phyloP scores from a whole-genome alignment of 2,113 vertebrate genomes.

The Rutilus rutilus region DNA sequence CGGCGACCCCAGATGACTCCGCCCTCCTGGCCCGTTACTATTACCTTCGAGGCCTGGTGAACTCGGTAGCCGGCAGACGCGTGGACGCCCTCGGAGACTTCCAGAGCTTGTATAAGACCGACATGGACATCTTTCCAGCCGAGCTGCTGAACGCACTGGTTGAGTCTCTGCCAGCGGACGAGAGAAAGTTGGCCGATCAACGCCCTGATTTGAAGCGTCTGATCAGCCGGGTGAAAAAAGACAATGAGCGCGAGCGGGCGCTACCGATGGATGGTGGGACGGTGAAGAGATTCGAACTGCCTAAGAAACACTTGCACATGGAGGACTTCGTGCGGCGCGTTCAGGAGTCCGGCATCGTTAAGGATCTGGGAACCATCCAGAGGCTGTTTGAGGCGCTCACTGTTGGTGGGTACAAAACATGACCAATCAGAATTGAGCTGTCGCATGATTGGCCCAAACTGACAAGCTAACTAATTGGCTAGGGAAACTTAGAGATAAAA shows the following conservation, averaged over 20 bases:
- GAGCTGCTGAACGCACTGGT: conserved; percentile 85
- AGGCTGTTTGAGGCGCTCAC: conserved; percentile 92
- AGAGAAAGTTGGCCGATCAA: conserved; percentile 78
- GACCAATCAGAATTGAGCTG: not conserved
- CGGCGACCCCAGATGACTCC: conserved; percentile 78
- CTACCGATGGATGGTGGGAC: conserved; percentile 64
- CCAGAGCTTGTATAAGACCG: conserved; percentile 93
- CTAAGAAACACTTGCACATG: conserved; percentile 87
- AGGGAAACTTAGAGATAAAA: not conserved
- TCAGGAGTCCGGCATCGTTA: conserved; percentile 94
- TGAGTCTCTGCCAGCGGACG: conserved; percentile 73
- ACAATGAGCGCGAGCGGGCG: conserved; percentile 78
- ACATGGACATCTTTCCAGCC: conserved; percentile 88
- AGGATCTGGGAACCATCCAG: conserved; percentile 82
- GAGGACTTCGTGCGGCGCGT: conserved; percentile 89
- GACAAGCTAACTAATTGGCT: not conserved
- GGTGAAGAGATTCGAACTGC: conserved; percentile 90
- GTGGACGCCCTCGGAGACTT: conserved; percentile 90
- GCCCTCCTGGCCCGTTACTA: conserved; percentile 87
- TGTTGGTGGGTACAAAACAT: conserved; percentile 79
- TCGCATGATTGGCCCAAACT: not conserved
- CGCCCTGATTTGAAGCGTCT: conserved; percentile 85
- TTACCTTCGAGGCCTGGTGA: conserved; percentile 90
- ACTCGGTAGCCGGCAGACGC: conserved; percentile 82
- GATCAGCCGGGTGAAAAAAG: conserved; percentile 81